Evolutionary conservation across 2,113 vertebrate species (phyloP).

Genomic region (Ammospiza nelsoni): DNA sequence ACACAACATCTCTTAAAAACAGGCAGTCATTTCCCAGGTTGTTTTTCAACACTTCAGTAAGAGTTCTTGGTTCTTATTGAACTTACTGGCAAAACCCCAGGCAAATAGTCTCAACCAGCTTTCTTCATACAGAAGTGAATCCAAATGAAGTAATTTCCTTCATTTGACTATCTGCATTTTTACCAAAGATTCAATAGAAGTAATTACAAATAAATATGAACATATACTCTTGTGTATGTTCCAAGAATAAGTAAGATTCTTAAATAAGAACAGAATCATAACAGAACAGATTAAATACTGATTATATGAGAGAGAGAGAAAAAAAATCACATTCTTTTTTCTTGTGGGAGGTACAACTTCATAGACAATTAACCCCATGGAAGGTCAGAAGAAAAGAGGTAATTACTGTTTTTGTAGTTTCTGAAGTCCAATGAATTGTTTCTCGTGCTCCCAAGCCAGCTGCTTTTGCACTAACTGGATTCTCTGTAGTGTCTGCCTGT

Average conservation of each 20-base stretch:
- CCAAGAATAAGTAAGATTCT: neutral
- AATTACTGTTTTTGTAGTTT: conserved; percentile 84
- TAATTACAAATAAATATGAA: neutral
- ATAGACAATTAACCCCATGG: neutral
- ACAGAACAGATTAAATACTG: neutral
- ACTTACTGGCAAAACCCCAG: neutral
- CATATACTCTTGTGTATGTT: neutral
- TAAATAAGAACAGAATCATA: neutral
- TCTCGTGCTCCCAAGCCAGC: conserved; percentile 87
- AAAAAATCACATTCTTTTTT: neutral
- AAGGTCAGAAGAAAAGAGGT: neutral
- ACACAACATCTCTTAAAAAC: neutral
- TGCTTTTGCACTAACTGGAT: conserved; percentile 80
- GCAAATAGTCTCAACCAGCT: neutral
- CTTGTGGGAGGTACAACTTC: neutral
- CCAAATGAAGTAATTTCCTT: neutral
- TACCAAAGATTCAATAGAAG: neutral
- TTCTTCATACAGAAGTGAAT: neutral
- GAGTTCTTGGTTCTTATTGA: neutral
- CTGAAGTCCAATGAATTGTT: conserved; percentile 72
- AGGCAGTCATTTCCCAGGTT: neutral
- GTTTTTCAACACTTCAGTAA: neutral
- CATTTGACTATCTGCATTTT: neutral
- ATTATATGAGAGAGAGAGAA: neutral
- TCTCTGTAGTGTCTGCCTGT: conserved; percentile 70